Evolutionary conservation across 2,888 invertebrate species (phyloP).

Genomic region (Ariolimax columbianus): DNA sequence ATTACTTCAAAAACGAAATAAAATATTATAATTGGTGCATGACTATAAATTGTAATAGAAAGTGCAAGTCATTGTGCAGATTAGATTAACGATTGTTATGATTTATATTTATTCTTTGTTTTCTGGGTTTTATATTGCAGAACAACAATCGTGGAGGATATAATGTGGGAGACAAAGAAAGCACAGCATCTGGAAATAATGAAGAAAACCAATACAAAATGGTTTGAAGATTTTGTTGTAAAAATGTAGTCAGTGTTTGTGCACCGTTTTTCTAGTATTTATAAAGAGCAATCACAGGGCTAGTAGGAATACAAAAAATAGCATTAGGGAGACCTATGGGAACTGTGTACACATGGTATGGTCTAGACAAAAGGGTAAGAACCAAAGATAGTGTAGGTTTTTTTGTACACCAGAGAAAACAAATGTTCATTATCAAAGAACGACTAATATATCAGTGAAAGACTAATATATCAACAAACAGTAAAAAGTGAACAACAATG

Average conservation of each 20-base stretch:
- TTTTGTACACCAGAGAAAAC: too few relatives aligned
- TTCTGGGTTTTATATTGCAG: constrained; percentile 59
- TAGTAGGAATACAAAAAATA: too few relatives aligned
- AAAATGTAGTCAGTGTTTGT: not conserved
- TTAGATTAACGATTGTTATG: not conserved
- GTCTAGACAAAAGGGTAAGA: too few relatives aligned
- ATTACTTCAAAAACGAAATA: not conserved
- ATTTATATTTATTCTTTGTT: not conserved
- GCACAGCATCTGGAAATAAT: constrained; percentile 62
- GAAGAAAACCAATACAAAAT: constrained; percentile 76
- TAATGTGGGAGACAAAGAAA: constrained; percentile 76
- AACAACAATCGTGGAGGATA: constrained; percentile 79
- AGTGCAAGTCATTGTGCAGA: not conserved
- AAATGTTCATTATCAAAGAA: too few relatives aligned
- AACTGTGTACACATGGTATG: too few relatives aligned
- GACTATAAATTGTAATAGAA: not conserved
- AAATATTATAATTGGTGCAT: not conserved
- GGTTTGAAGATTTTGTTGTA: constrained; percentile 63
- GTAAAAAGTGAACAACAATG: too few relatives aligned
- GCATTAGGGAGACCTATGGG: too few relatives aligned
- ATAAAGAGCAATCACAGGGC: too few relatives aligned
- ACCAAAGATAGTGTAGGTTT: too few relatives aligned
- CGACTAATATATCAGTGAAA: too few relatives aligned
- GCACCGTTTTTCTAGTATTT: too few relatives aligned
- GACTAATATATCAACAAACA: too few relatives aligned